A percentile compares a stretch with the other conserved stretches of the same genome.
Evolutionary conservation across 2,113 vertebrate genomes (phyloP).

Genomic region (Ptyas mucosa): DNA sequence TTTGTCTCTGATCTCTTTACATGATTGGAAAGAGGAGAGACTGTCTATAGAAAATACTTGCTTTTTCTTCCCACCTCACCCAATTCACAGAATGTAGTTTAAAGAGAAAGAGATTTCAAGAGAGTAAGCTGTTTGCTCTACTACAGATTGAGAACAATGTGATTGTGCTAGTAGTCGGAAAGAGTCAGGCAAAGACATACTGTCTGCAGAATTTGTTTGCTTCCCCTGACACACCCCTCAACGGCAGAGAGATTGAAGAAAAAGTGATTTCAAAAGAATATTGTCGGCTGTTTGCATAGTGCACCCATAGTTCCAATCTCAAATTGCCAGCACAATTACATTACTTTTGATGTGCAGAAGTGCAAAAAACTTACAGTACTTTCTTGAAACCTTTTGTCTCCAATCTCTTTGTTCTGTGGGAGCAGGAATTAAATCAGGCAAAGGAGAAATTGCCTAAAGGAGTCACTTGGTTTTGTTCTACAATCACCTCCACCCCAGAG

Average conservation of each 20-base stretch:
- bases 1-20: background rate
- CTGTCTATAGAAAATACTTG: background rate
- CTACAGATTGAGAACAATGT: background rate
- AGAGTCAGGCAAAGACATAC: background rate
- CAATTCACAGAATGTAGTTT: background rate
- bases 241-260: background rate
- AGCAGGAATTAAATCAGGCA: background rate
- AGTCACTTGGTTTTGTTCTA: background rate
- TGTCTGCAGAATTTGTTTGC: background rate
- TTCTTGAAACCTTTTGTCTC: background rate
- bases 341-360: background rate
- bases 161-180: background rate
- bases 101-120: background rate
- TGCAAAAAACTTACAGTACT: background rate
- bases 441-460: background rate
- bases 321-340: background rate
- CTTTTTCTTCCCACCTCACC: background rate
- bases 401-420: background rate
- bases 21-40: background rate
- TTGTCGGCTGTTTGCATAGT: background rate
- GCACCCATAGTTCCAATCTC: background rate
- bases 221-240: background rate
- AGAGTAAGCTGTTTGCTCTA: background rate
- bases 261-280: background rate
- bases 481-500: background rate